These are phyloP conservation scores for Cyclina sinensis DNA, from an alignment of 1,140 invertebrate species.

Conservation along the genomic window DNA sequence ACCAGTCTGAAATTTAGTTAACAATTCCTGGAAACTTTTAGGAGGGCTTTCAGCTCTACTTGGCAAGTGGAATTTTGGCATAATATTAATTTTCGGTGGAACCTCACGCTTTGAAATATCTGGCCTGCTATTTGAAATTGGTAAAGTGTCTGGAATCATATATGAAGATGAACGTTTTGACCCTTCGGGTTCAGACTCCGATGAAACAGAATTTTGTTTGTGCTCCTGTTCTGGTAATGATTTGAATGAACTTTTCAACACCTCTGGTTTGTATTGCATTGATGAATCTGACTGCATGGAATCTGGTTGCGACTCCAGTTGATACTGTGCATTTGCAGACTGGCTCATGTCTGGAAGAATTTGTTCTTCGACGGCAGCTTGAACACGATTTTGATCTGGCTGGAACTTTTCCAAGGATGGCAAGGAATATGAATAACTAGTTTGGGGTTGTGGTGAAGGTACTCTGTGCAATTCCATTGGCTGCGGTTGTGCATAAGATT, in stretches of 20 bases:
- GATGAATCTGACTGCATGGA: background rate
- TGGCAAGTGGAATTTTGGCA: conserved; percentile 47
- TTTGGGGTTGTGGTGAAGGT: background rate
- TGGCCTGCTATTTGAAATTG: conserved; percentile 55
- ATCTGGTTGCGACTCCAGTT: background rate
- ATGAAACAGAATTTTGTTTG: conserved; percentile 17
- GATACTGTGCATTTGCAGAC: background rate
- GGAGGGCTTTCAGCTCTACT: conserved; percentile 49
- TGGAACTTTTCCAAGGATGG: background rate
- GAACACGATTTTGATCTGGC: background rate
- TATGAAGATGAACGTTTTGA: conserved; percentile 13
- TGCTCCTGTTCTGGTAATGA: background rate
- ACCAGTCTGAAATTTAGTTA: conserved; percentile 65
- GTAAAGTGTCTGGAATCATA: conserved; percentile 58
- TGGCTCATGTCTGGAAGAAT: conserved; percentile 14
- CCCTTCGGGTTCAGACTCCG: background rate
- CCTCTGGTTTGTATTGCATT: conserved; percentile 12
- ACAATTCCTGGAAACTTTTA: conserved; percentile 58
- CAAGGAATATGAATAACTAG: background rate
- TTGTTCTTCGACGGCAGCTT: background rate
- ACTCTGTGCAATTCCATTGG: conserved; percentile 3
- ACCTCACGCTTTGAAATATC: background rate
- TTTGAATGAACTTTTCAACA: conserved; percentile 16
- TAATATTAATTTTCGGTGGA: conserved; percentile 52
- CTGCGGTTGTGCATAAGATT: background rate